phyloP scores from a whole-genome alignment of 2,888 invertebrate species.

The Tanypteryx hageni region DNA sequence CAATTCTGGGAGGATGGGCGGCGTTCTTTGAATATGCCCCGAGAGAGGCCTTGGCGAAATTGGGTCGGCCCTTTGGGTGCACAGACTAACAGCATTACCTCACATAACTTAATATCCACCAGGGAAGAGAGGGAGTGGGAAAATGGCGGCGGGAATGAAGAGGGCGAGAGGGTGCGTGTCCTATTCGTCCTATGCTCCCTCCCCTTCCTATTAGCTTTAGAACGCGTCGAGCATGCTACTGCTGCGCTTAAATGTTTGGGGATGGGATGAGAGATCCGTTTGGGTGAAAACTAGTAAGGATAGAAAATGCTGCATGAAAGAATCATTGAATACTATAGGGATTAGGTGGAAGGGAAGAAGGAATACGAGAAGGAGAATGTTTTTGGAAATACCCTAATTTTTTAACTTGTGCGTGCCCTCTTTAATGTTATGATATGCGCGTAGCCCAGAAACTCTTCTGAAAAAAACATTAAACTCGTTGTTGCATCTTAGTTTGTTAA shows the following conservation, averaged over 20 bases:
- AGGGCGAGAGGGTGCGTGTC: not conserved
- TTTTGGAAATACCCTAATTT: no score
- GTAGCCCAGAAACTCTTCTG: no score
- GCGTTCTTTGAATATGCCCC: not conserved
- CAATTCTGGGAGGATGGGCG: not conserved
- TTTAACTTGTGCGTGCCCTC: no score
- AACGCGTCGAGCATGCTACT: not conserved
- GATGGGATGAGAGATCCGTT: not conserved
- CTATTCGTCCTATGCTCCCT: not conserved
- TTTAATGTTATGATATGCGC: no score
- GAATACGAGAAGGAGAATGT: no score
- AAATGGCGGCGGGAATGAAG: not conserved
- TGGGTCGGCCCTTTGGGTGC: conserved; percentile 50
- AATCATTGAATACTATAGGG: no score
- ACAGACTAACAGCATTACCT: conserved; percentile 48
- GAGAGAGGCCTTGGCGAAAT: conserved; percentile 11
- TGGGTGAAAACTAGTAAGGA: not conserved
- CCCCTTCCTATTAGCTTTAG: not conserved
- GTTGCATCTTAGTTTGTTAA: no score
- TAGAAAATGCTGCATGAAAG: no score
- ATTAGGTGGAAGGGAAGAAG: no score
- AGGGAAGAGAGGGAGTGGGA: not conserved
- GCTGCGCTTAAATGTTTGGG: not conserved
- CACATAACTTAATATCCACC: conserved; percentile 39
- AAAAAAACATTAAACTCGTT: no score